Evolutionary conservation across 2,888 invertebrate genomes (phyloP).

Genomic region (Heliconius erato): DNA sequence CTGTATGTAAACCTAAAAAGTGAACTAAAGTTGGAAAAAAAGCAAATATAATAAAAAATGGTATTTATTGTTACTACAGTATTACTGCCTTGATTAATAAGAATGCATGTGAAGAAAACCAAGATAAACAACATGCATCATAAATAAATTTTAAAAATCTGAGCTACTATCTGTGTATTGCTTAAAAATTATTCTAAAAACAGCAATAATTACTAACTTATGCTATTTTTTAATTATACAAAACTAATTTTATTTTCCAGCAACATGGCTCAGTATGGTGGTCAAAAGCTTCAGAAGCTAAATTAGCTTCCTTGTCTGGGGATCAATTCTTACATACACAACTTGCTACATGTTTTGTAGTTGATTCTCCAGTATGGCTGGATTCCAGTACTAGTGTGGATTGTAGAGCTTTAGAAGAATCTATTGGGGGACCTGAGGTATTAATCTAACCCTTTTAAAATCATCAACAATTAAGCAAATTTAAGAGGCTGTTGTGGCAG

Average conservation of each 20-base stretch:
- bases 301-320: constrained; percentile 88
- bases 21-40: no score
- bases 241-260: constrained; percentile 76
- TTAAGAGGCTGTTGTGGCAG: no score
- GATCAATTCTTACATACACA: constrained; percentile 93
- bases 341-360: constrained; percentile 91
- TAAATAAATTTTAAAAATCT: not conserved
- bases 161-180: not conserved
- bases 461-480: no score
- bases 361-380: constrained; percentile 98
- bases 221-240: not conserved
- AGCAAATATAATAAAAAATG: no score
- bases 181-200: not conserved
- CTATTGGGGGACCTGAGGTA: constrained; percentile 92
- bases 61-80: no score
- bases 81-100: no score
- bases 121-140: not conserved
- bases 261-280: constrained; percentile 99
- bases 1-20: no score
- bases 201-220: not conserved
- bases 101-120: no score
- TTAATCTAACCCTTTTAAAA: constrained; percentile 8
- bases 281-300: constrained; percentile 90
- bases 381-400: constrained; percentile 92
- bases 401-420: constrained; percentile 92